Evolutionary conservation across 2,113 vertebrate species (phyloP).

Genomic region (Paradoxurus hermaphroditus): DNA sequence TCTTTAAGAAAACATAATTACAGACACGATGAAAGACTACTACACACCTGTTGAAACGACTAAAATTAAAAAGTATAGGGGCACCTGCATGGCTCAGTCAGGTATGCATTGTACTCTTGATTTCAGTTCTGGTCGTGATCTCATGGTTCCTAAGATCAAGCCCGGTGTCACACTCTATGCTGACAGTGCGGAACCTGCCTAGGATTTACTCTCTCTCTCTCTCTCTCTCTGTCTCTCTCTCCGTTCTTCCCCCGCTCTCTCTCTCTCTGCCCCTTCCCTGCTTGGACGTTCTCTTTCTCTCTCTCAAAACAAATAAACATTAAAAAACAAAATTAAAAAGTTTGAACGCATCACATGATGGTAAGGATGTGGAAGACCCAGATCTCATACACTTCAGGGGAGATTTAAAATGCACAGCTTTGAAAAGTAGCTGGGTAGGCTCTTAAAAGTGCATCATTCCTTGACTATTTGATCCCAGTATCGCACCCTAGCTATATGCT

Average conservation of each 20-base stretch:
- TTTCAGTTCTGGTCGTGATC: too few species aligned
- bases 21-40: neutral
- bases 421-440: neutral
- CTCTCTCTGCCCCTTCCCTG: too few species aligned
- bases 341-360: neutral
- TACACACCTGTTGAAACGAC: neutral
- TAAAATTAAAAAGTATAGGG: neutral
- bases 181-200: too few species aligned
- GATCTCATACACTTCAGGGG: neutral
- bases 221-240: too few species aligned
- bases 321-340: neutral
- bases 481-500: neutral
- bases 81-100: too few species aligned
- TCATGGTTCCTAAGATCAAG: too few species aligned
- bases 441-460: neutral
- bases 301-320: too few species aligned
- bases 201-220: too few species aligned
- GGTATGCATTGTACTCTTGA: too few species aligned
- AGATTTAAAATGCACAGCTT: neutral
- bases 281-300: too few species aligned
- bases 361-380: neutral
- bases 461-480: neutral
- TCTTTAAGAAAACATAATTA: neutral
- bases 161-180: too few species aligned
- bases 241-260: too few species aligned